These are phyloP conservation scores for Chondrilla cf. caribensis DNA, from an alignment of 37 sponge, comb jelly and placozoan species.

Conservation along the genomic window DNA sequence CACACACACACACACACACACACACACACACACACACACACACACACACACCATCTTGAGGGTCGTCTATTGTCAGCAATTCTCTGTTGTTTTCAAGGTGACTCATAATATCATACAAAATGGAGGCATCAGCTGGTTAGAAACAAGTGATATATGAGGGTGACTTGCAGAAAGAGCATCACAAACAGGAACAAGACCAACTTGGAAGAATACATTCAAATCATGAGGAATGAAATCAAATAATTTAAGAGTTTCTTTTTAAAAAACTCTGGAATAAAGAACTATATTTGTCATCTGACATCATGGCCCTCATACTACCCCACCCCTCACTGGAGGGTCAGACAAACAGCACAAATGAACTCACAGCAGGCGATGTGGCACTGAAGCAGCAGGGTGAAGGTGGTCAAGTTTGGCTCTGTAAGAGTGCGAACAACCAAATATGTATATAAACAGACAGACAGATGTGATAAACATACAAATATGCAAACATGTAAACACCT, in stretches of 20 bases:
- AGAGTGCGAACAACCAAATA: background rate
- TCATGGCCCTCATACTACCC: no score
- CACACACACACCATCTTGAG: slow-evolving; percentile 29
- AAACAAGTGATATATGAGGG: background rate
- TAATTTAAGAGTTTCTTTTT: no score
- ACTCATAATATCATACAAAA: slow-evolving; percentile 40
- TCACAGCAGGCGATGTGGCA: background rate
- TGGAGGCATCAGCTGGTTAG: slow-evolving; percentile 27
- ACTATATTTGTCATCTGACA: no score
- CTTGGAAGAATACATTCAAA: no score
- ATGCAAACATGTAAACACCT: no score
- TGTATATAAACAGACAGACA: background rate
- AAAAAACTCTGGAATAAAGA: no score
- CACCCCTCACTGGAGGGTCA: no score
- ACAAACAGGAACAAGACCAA: no score
- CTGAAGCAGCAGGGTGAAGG: background rate
- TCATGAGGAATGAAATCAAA: no score
- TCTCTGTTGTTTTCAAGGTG: slow-evolving; percentile 48
- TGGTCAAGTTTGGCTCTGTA: background rate
- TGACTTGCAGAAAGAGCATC: background rate
- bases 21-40: background rate
- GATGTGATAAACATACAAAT: no score
- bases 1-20: background rate
- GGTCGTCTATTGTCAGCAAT: slow-evolving; percentile 21
- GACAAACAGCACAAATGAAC: background rate